phyloP scores from a whole-genome alignment of 2,888 invertebrate species.

The Operophtera brumata region DNA sequence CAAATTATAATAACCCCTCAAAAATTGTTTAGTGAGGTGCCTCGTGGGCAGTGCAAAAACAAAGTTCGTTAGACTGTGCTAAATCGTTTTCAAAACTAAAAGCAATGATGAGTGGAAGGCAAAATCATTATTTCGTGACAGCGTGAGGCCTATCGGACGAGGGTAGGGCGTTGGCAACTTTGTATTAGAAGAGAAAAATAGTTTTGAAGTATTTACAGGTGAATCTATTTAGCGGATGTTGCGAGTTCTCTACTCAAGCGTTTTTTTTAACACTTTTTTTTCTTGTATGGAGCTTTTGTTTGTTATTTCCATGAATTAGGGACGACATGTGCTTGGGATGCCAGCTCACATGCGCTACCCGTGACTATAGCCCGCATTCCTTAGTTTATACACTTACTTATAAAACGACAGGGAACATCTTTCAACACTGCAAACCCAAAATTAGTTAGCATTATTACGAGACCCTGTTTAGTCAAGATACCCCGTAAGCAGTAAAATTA shows the following conservation, averaged over 20 bases:
- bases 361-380: constrained; percentile 75
- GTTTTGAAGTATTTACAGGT: constrained; percentile 42
- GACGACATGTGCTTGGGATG: constrained; percentile 71
- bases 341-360: constrained; percentile 77
- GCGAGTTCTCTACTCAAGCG: constrained; percentile 51
- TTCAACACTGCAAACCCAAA: constrained; percentile 80
- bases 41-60: constrained; percentile 50
- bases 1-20: constrained; percentile 32
- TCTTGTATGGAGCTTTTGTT: constrained; percentile 33
- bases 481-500: constrained; percentile 52
- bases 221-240: constrained; percentile 50
- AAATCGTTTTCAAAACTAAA: constrained; percentile 56
- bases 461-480: constrained; percentile 59
- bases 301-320: constrained; percentile 49
- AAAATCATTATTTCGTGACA: constrained; percentile 66
- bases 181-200: constrained; percentile 21
- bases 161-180: constrained; percentile 42
- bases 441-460: constrained; percentile 69
- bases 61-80: constrained; percentile 52
- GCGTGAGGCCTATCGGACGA: constrained; percentile 61
- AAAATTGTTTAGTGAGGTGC: constrained; percentile 41
- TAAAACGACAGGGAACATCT: constrained; percentile 66
- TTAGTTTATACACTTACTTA: constrained; percentile 74
- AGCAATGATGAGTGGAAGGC: constrained; percentile 68
- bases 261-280: constrained; percentile 17